phyloP scores from a whole-genome alignment of 2,888 invertebrate species.

The Prionchulus punctatus region DNA sequence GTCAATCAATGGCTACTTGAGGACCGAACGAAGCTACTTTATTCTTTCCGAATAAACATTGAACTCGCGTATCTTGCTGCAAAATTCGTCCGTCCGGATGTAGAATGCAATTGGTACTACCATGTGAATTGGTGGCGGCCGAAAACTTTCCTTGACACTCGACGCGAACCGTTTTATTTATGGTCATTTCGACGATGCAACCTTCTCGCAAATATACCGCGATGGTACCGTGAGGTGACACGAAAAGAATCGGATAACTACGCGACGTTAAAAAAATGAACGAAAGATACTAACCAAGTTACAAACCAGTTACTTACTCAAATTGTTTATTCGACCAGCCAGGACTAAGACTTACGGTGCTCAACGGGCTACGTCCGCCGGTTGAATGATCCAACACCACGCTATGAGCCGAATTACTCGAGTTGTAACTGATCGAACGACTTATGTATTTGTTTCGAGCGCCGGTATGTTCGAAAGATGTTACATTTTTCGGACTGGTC shows the following conservation, averaged over 20 bases:
- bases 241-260: constrained; percentile 32
- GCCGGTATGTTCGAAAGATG: too few relatives aligned
- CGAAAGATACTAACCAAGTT: too few relatives aligned
- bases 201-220: constrained; percentile 33
- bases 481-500: too few relatives aligned
- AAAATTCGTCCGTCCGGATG: constrained; percentile 34
- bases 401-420: too few relatives aligned
- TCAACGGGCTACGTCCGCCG: too few relatives aligned
- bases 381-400: too few relatives aligned
- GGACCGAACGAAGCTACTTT: background rate
- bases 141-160: constrained; percentile 34
- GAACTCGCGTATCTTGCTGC: constrained; percentile 18
- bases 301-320: too few relatives aligned
- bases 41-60: background rate
- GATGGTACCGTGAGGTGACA: constrained; percentile 34
- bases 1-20: background rate
- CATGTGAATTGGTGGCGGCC: constrained; percentile 32
- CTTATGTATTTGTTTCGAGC: too few relatives aligned
- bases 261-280: too few relatives aligned
- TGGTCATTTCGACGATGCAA: constrained; percentile 35
- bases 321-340: too few relatives aligned
- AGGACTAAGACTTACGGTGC: too few relatives aligned
- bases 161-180: constrained; percentile 34
- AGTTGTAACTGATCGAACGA: too few relatives aligned
- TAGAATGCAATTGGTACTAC: constrained; percentile 32